Evolutionary conservation across 2,888 invertebrate genomes (phyloP), one percentile per base, ranked within the genome.

Genomic region (Teleiodes luculella): DNA sequence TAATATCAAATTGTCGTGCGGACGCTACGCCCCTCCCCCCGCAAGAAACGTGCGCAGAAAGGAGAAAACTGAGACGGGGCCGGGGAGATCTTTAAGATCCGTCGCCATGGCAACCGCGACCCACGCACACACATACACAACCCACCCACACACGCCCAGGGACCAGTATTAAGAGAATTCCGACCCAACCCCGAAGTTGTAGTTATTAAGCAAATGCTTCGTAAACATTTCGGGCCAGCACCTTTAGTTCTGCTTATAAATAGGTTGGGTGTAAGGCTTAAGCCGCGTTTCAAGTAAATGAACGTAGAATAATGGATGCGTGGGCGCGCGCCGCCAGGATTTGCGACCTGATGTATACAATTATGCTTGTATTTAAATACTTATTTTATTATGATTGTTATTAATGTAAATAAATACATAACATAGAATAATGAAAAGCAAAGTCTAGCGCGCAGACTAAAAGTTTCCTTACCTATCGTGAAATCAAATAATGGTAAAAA

Each of bases 141-240:
- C 57, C 62, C 62, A 41, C 53, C 18, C 61, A 59, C 62, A 62
- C 59, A 16, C 41, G 46, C 18, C 16, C 55, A 67, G 73, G 69
- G 68, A 74, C n/a, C n/a, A 83, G 86, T 83, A 85, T 87, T 87
- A 86, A 78, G 83, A 86, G 86, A 84, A 86, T 86, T 83, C 83
- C 78, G 82, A 86, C 86, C 84, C 76, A 68, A 69, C 83, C 80
- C 77, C 74, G 74, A 87, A 87, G 80, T 87, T 88, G 85, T 81
- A 81, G 86, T 88, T 89, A 89, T 88, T 87, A 89, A 88, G 86
- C 88, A 88, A 89, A 89, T 89, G 88, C 86, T 87, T 86, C 75
- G 87, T 86, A 89, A 89, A 89, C 88, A 88, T 86, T 87, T 81
- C 72, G 84, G 84, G 85, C 73, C 77, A 81, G 64, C 79, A 86